A percentile compares a stretch with the other conserved stretches of the same genome.
Evolutionary conservation across 2,113 vertebrate genomes (phyloP).

Genomic region (Balaenoptera acutorostrata): DNA sequence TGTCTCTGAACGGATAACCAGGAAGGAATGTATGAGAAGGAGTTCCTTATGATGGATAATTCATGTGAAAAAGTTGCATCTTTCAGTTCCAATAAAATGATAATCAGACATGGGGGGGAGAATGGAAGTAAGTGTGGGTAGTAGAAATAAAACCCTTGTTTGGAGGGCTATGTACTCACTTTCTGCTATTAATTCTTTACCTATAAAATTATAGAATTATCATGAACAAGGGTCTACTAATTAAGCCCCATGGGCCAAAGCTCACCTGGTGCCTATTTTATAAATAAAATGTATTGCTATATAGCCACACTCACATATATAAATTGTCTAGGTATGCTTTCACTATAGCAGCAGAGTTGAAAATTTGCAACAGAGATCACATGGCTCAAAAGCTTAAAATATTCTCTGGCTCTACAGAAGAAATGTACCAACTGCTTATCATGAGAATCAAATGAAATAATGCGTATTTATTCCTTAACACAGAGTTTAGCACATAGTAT

Average conservation of each 20-base stretch:
- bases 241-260: neutral
- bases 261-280: neutral
- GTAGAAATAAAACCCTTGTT: neutral
- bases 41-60: neutral
- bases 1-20: neutral
- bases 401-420: neutral
- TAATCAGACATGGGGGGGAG: neutral
- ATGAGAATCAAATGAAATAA: neutral
- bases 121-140: neutral
- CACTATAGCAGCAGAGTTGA: neutral
- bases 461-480: neutral
- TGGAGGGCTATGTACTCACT: neutral
- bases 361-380: neutral
- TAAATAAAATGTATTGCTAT: neutral
- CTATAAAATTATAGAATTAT: neutral
- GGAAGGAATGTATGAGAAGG: neutral
- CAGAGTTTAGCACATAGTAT: neutral
- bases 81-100: neutral
- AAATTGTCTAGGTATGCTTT: neutral
- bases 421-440: neutral
- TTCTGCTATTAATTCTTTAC: neutral
- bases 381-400: neutral
- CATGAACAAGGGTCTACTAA: neutral
- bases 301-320: neutral
- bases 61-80: neutral